These are phyloP conservation scores for Hipposideros larvatus DNA, from an alignment of 2,797 vertebrate genomes.

Conservation along the genomic window DNA sequence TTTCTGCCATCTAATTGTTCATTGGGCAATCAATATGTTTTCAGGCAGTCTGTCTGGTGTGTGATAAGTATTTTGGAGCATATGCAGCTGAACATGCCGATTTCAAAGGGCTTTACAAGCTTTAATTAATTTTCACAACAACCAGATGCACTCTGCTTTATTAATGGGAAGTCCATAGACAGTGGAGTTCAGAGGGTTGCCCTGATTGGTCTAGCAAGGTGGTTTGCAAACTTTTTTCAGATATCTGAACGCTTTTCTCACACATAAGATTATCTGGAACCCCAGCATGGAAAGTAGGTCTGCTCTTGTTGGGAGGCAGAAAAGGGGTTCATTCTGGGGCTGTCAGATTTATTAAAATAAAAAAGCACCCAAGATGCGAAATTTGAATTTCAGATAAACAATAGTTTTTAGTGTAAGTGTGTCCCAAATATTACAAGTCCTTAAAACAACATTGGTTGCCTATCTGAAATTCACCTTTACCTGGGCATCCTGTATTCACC, in stretches of 20 bases:
- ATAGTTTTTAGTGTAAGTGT: neutral
- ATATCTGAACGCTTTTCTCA: neutral
- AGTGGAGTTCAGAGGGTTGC: neutral
- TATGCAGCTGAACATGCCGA: conserved; percentile 65
- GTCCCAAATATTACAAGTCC: neutral
- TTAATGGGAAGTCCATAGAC: conserved; percentile 55
- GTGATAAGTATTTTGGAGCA: conserved; percentile 73
- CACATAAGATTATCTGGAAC: neutral
- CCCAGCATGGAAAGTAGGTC: neutral
- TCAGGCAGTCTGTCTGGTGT: conserved; percentile 69
- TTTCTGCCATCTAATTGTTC: conserved; percentile 56
- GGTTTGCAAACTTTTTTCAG: neutral
- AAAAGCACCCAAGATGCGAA: neutral
- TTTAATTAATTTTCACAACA: conserved; percentile 77
- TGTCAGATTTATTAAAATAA: neutral
- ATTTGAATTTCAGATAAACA: conserved; percentile 44
- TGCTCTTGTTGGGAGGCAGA: neutral
- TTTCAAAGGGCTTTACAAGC: conserved; percentile 74
- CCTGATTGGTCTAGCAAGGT: neutral
- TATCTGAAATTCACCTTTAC: neutral
- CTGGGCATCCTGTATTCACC: neutral
- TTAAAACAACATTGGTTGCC: neutral
- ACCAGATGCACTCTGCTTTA: conserved; percentile 58
- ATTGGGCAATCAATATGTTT: conserved; percentile 44
- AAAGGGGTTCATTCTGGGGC: neutral